phyloP scores from a whole-genome alignment of 1,140 invertebrate species.

The Pogonognathellus flavescens region DNA sequence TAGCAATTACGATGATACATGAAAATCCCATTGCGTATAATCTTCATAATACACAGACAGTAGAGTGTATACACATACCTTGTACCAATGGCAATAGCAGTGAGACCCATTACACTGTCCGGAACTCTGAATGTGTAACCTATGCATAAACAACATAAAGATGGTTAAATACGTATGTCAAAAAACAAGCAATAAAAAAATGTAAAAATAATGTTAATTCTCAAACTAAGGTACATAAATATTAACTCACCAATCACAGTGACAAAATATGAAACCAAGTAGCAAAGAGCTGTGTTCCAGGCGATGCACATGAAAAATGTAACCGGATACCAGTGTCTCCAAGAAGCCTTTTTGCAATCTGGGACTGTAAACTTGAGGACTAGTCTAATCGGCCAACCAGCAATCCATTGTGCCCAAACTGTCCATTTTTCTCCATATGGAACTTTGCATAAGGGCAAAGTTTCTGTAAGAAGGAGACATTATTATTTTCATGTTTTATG shows the following conservation, averaged over 20 bases:
- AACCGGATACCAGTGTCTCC: constrained; percentile 80
- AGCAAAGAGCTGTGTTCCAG: constrained; percentile 87
- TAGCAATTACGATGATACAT: too few species aligned
- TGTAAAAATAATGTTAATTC: too few species aligned
- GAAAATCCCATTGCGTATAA: too few species aligned
- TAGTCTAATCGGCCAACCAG: constrained; percentile 74
- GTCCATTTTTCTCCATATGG: constrained; percentile 5
- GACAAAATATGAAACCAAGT: constrained; percentile 92
- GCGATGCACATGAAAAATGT: constrained; percentile 89
- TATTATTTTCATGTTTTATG: not conserved
- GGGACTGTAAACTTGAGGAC: constrained; percentile 80
- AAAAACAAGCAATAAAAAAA: too few species aligned
- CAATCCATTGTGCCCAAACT: constrained; percentile 13
- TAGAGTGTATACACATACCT: not conserved
- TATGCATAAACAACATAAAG: constrained; percentile 70
- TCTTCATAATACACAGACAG: too few species aligned
- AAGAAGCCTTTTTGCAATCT: constrained; percentile 78
- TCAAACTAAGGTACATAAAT: not conserved
- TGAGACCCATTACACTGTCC: constrained; percentile 90
- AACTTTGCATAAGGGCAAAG: not conserved
- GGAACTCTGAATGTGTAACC: constrained; percentile 81
- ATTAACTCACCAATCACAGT: constrained; percentile 80
- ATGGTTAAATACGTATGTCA: not conserved
- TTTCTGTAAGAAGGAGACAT: not conserved
- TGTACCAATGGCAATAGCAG: constrained; percentile 86